Percentiles rank a stretch among this genome's conserved stretches.
These are phyloP conservation scores for Fistularia commersonii DNA, from an alignment of 2,797 vertebrate species.

Conservation along the genomic window DNA sequence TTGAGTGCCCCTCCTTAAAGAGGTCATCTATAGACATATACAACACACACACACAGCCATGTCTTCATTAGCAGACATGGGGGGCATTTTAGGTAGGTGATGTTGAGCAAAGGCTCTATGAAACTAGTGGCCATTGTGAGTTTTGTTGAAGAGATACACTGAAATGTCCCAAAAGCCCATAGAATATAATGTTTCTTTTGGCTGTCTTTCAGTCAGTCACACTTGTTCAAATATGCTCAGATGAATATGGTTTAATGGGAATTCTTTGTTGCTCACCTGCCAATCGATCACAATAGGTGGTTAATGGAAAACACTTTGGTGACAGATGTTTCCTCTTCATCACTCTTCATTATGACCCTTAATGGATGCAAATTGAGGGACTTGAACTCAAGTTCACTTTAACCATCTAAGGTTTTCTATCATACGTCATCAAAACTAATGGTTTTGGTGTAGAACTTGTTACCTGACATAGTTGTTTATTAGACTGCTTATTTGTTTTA, in stretches of 20 bases:
- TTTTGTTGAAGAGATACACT: conserved; percentile 50
- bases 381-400: conserved; percentile 26
- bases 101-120: conserved; percentile 41
- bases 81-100: conserved; percentile 37
- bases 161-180: conserved; percentile 39
- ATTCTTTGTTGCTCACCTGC: conserved; percentile 77
- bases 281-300: conserved; percentile 53
- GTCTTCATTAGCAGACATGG: conserved; percentile 41
- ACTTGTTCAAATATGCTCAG: conserved; percentile 39
- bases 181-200: conserved; percentile 50
- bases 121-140: conserved; percentile 59
- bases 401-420: conserved; percentile 5
- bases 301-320: conserved; percentile 74
- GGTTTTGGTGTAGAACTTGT: too few relatives aligned
- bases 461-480: too few relatives aligned
- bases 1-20: conserved; percentile 64
- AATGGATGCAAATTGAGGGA: conserved; percentile 49
- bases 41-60: conserved; percentile 48
- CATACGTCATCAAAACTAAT: too few relatives aligned
- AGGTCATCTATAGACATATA: conserved; percentile 47
- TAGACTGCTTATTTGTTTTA: too few relatives aligned
- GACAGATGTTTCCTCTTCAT: conserved; percentile 78
- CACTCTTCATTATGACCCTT: conserved; percentile 64
- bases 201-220: conserved; percentile 29
- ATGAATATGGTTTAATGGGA: conserved; percentile 66